Evolutionary conservation across 2,888 invertebrate genomes (phyloP).

Genomic region (Cenopis cana): DNA sequence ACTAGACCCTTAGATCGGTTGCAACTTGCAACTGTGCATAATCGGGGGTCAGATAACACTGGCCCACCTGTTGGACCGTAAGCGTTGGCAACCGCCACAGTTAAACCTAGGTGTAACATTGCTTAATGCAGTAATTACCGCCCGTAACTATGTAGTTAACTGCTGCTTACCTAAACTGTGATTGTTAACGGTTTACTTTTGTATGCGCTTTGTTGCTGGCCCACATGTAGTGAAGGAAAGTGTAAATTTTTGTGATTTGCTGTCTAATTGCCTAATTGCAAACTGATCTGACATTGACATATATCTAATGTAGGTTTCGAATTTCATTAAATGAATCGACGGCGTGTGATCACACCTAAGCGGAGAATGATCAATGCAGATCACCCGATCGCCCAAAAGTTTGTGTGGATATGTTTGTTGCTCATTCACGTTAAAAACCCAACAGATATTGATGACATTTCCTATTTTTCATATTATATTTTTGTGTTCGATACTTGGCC

Average conservation of each 20-base stretch:
- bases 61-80: neutral
- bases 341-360: too few relatives aligned
- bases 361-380: too few relatives aligned
- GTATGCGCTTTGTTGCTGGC: neutral
- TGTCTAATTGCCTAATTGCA: too few relatives aligned
- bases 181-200: neutral
- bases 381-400: too few relatives aligned
- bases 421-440: too few relatives aligned
- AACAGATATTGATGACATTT: too few relatives aligned
- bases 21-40: neutral
- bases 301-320: too few relatives aligned
- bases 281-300: too few relatives aligned
- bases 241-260: neutral
- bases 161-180: neutral
- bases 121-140: neutral
- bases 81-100: neutral
- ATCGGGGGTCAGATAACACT: neutral
- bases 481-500: too few relatives aligned
- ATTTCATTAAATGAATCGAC: too few relatives aligned
- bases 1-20: neutral
- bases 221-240: neutral
- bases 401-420: too few relatives aligned
- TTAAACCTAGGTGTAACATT: neutral
- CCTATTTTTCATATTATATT: too few relatives aligned
- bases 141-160: neutral